Base-by-base conservation (phyloP, 2,113 vertebrate species). In the Cavia porcellus region DNA sequence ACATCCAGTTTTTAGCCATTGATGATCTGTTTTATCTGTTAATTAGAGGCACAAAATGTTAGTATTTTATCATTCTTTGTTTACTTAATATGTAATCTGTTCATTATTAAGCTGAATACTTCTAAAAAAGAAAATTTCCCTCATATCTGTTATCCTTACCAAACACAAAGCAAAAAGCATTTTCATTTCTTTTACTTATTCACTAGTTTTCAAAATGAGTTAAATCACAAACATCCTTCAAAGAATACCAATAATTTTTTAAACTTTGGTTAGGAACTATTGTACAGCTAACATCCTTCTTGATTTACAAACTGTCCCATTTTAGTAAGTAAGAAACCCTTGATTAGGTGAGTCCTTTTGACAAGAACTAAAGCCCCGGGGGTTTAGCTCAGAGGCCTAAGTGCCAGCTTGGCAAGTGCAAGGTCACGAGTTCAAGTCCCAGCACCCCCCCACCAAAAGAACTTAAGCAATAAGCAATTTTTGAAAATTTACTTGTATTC, bases 121-220 rank as follows among this genome's bases (percentile, higher is more conserved):
- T 96, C 11, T 38, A 59, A 87, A 84, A 19, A 95, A 13, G 62
- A 92, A 86, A 11, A 64, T 79, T 45, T 35, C 22, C 9, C 11
- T 30, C 20, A 35, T 72, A 94, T 85, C 59, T 89, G 61, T 72
- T 85, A 92, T 35, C 32, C 50, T 84, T 85, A 28, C 89, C 38
- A n/a, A 59, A 93, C 7, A 92, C 38, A 68, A 32, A 70, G 12
- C 30, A 95, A 75, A 75, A 90, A 52, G 42, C 42, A 83, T 62
- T 93, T 80, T 57, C 61, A 72, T 72, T 96, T 74, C 7, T 59
- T 86, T 90, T 86, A 25, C 55, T 86, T 77, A 77, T 52, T 88
- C 92, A 55, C 11, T 38, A 90, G 72, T 57, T 96, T 92, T 92
- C 85, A 89, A 79, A 92, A 68, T 50, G 32, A 91, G 70, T 79